phyloP scores from a whole-genome alignment of 2,113 vertebrate genomes.

The Polypterus senegalus region DNA sequence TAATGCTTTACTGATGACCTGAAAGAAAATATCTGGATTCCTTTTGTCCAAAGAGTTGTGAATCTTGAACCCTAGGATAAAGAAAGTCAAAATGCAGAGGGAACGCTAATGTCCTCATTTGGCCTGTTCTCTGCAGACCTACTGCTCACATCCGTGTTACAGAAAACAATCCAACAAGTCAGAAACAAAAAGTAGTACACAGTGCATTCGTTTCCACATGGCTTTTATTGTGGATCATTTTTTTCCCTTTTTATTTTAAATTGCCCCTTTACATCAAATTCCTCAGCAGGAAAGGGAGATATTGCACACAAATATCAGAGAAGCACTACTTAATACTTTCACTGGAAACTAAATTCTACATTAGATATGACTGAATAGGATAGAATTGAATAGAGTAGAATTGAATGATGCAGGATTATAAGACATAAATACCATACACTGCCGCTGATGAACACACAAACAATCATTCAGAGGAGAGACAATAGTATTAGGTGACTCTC shows the following conservation, averaged over 20 bases:
- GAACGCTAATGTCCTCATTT: too few species aligned
- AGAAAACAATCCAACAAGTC: constrained; percentile 3
- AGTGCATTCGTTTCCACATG: constrained; percentile 50
- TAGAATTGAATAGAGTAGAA: constrained; percentile 25
- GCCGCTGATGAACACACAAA: constrained; percentile 84
- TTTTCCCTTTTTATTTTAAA: constrained; percentile 48
- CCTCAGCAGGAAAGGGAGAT: constrained; percentile 67
- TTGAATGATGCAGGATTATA: constrained; percentile 75
- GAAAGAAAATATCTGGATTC: too few species aligned
- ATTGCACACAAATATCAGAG: constrained; percentile 98
- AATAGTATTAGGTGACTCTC: constrained; percentile 55
- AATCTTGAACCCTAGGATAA: too few species aligned
- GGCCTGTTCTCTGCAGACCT: too few species aligned
- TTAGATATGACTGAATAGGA: constrained; percentile 83
- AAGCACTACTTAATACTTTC: constrained; percentile 93
- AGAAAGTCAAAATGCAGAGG: too few species aligned
- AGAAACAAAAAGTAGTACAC: constrained; percentile 28
- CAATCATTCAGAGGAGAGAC: constrained; percentile 70
- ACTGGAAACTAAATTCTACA: constrained; percentile 89
- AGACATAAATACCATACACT: constrained; percentile 87
- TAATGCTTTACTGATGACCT: too few species aligned
- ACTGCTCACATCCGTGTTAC: not conserved
- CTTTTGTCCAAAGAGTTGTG: too few species aligned
- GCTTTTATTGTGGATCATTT: constrained; percentile 81
- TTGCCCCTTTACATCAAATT: constrained; percentile 83